phyloP scores from a whole-genome alignment of 1,140 invertebrate species.

The Drosophila arizonae region DNA sequence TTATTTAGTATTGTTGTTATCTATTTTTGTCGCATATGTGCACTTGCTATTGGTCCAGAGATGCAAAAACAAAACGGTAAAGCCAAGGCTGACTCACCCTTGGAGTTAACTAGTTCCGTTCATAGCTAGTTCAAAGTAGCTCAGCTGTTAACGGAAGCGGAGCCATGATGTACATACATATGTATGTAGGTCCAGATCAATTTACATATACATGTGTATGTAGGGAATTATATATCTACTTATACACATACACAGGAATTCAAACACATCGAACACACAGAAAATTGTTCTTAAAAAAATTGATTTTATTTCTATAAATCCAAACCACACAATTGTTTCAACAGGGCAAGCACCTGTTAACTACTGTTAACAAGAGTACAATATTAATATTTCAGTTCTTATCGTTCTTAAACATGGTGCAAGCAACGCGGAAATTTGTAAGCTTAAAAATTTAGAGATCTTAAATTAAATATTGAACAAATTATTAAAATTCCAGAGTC shows the following conservation, averaged over 20 bases:
- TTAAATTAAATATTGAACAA: not conserved
- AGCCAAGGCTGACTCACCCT: constrained; percentile 11
- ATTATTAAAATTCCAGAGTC: constrained; percentile 27
- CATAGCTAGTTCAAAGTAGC: not conserved
- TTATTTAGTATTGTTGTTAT: constrained; percentile 1
- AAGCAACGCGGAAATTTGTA: constrained; percentile 30
- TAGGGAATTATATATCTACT: not conserved
- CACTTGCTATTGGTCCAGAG: not conserved
- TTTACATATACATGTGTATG: not conserved
- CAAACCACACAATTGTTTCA: not conserved
- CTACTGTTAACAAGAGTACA: not conserved
- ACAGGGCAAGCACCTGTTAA: not conserved
- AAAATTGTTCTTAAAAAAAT: not conserved
- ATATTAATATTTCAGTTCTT: constrained; percentile 4
- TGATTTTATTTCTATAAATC: not conserved
- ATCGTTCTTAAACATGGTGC: constrained; percentile 14
- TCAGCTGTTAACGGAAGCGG: constrained; percentile 4
- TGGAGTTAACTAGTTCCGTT: not conserved
- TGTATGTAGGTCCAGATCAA: not conserved
- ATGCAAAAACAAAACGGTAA: constrained; percentile 13
- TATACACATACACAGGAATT: not conserved
- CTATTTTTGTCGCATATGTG: constrained; percentile 12
- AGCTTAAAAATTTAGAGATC: not conserved
- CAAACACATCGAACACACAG: not conserved
- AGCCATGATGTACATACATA: not conserved